phyloP scores from a whole-genome alignment of 2,113 vertebrate species.

The Neopipo cinnamomea region DNA sequence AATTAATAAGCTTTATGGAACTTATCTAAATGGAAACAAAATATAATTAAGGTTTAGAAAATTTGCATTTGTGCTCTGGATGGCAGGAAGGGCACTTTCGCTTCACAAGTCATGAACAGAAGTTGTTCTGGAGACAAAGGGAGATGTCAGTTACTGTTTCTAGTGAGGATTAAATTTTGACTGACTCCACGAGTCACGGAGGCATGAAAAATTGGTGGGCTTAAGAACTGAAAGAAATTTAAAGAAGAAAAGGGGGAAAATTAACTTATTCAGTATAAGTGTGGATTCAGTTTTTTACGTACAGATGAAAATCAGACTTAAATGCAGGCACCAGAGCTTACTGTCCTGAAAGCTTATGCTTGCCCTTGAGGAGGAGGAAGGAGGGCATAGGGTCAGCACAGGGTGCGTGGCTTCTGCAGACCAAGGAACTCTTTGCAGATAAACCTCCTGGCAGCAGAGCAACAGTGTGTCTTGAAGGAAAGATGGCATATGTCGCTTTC shows the following conservation, averaged over 20 bases:
- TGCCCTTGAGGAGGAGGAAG: background rate
- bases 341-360: background rate
- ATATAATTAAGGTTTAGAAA: background rate
- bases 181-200: background rate
- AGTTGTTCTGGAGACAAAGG: background rate
- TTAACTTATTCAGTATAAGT: background rate
- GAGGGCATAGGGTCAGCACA: background rate
- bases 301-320: background rate
- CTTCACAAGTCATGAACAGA: background rate
- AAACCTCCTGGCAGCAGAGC: background rate
- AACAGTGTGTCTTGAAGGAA: background rate
- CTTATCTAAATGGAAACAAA: background rate
- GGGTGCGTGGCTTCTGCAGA: background rate
- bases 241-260: background rate
- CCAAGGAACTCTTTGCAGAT: background rate
- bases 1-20: slow-evolving; percentile 18
- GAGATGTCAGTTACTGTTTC: background rate
- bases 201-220: fast-evolving
- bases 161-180: background rate
- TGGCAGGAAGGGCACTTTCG: background rate
- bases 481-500: background rate
- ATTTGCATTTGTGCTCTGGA: background rate
- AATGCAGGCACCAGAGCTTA: fast-evolving
- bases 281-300: background rate
- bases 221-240: background rate